Evolutionary conservation across 1,140 invertebrate species (phyloP).

Genomic region (Choristoneura fumiferana): DNA sequence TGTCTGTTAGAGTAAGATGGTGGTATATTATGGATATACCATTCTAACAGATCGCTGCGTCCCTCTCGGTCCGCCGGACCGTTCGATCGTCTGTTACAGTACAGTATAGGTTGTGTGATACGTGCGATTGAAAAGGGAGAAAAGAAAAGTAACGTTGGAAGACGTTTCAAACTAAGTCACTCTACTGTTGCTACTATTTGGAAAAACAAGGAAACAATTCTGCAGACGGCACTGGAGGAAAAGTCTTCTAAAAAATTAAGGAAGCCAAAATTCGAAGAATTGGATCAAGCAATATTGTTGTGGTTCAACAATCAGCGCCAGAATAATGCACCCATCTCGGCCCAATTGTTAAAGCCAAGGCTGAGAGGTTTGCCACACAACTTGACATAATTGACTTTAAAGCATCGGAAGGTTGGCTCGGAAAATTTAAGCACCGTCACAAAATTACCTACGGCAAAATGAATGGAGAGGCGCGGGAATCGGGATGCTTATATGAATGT

Average conservation of each 20-base stretch:
- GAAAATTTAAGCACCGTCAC: slow-evolving; percentile 43
- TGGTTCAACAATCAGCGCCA: slow-evolving; percentile 46
- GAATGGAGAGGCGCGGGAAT: slow-evolving; percentile 15
- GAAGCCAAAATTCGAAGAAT: slow-evolving; percentile 40
- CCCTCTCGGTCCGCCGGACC: too few relatives aligned
- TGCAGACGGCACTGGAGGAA: slow-evolving; percentile 22
- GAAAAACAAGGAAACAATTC: slow-evolving; percentile 27
- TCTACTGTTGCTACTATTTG: slow-evolving; percentile 29
- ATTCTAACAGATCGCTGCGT: too few relatives aligned
- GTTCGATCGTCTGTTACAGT: too few relatives aligned
- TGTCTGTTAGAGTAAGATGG: too few relatives aligned
- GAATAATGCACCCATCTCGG: slow-evolving; percentile 45
- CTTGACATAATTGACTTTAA: slow-evolving; percentile 39
- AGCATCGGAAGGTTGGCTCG: slow-evolving; percentile 46
- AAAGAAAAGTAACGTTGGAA: slow-evolving; percentile 26
- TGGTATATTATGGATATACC: too few relatives aligned
- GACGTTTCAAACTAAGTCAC: slow-evolving; percentile 22
- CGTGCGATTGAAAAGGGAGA: slow-evolving; percentile 27
- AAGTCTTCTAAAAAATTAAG: slow-evolving; percentile 31
- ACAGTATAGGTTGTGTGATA: slow-evolving; percentile 26
- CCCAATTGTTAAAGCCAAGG: slow-evolving; percentile 48
- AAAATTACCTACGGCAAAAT: slow-evolving; percentile 31
- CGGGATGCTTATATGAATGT: slow-evolving; percentile 2
- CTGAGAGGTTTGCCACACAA: slow-evolving; percentile 42
- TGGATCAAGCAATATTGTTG: slow-evolving; percentile 43